Conservation (phyloP, 2,797 vertebrate genomes). For the Lepus townsendii region DNA sequence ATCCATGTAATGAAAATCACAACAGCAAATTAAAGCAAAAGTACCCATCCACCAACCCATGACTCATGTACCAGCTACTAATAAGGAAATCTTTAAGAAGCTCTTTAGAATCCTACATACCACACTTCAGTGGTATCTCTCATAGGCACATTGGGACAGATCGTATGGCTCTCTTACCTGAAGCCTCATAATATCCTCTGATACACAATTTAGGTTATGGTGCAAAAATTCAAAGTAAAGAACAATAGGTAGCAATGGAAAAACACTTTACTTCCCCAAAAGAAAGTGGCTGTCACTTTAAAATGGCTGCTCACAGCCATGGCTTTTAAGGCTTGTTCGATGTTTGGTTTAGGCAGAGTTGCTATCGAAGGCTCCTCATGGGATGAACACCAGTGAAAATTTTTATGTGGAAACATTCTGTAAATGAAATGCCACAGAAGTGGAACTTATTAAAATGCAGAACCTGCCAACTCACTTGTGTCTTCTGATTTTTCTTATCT, state of each 20-base stretch:
- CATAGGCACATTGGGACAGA: not conserved
- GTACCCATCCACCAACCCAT: not conserved
- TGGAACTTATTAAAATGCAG: constrained; percentile 40
- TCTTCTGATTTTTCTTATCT: constrained; percentile 64
- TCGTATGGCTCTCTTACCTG: not conserved
- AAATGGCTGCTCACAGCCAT: not conserved
- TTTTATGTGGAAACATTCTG: constrained; percentile 28
- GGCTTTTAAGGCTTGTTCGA: not conserved
- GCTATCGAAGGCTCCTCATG: not conserved
- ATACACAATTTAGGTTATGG: not conserved
- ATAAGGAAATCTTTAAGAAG: not conserved
- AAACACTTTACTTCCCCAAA: not conserved
- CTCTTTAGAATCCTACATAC: not conserved
- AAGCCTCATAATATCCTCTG: not conserved
- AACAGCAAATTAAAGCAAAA: not conserved
- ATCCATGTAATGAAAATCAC: not conserved
- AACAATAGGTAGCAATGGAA: not conserved
- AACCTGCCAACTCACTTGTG: constrained; percentile 26
- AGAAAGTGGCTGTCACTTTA: not conserved
- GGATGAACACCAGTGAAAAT: not conserved
- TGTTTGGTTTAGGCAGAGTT: not conserved
- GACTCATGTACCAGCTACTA: not conserved
- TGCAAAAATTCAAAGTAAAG: constrained; percentile 50
- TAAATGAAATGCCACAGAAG: constrained; percentile 51
- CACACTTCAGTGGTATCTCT: not conserved